A percentile compares a stretch with the other conserved stretches of the same genome.
phyloP scores from a whole-genome alignment of 2,888 invertebrate species.

The Metopia argyrocephala region DNA sequence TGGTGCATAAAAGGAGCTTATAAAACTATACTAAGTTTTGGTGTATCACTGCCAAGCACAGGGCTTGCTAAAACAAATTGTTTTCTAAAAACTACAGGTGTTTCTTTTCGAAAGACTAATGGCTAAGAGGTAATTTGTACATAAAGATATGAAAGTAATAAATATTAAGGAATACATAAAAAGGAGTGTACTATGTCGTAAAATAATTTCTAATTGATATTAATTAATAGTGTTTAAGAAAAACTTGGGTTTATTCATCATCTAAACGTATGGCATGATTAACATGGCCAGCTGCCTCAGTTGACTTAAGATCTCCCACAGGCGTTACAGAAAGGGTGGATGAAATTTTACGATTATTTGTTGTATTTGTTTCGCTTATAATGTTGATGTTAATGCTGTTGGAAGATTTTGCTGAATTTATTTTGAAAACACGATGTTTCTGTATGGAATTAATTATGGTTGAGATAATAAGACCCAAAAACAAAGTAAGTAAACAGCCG shows the following conservation, averaged over 20 bases:
- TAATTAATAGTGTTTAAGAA: neutral
- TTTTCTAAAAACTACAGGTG: slow-evolving; percentile 11
- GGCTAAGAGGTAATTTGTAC: slow-evolving; percentile 63
- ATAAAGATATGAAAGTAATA: slow-evolving; percentile 25
- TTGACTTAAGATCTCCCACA: neutral
- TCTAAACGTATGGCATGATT: slow-evolving; percentile 76
- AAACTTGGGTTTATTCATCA: slow-evolving; percentile 70
- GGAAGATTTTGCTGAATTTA: slow-evolving; percentile 68
- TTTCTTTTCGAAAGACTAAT: slow-evolving; percentile 33
- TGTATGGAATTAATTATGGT: slow-evolving; percentile 80
- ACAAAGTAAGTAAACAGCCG: slow-evolving; percentile 86
- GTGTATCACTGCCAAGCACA: slow-evolving; percentile 44
- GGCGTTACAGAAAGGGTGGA: slow-evolving; percentile 9
- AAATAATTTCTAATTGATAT: neutral
- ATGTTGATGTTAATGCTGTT: slow-evolving; percentile 63
- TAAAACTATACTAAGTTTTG: slow-evolving; percentile 40
- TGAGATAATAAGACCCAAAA: slow-evolving; percentile 87
- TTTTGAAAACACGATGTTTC: slow-evolving; percentile 72
- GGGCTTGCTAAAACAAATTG: slow-evolving; percentile 12
- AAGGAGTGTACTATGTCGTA: neutral
- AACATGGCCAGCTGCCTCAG: slow-evolving; percentile 70
- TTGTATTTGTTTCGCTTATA: slow-evolving; percentile 61
- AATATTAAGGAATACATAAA: slow-evolving; percentile 24
- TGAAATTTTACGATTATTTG: slow-evolving; percentile 29
- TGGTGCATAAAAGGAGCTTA: slow-evolving; percentile 36